These are phyloP conservation scores for Drosophila mojavensis DNA, from an alignment of 1,140 invertebrate genomes.

Conservation along the genomic window DNA sequence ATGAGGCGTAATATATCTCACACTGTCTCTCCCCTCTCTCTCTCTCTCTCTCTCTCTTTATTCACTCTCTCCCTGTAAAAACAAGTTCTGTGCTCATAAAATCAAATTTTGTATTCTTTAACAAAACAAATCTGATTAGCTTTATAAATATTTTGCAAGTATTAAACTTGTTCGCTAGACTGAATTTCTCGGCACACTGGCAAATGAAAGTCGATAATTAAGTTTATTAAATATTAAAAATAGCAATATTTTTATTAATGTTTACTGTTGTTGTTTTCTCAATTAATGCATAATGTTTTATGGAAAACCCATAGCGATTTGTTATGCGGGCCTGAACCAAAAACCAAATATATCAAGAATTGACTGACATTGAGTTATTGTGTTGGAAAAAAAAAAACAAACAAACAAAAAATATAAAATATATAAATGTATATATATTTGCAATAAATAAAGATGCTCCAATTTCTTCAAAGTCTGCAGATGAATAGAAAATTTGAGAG, in stretches of 20 bases:
- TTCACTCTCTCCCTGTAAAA: conserved; percentile 5
- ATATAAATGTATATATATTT: conserved; percentile 10
- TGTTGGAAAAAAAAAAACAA: too few relatives aligned
- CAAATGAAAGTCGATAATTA: conserved; percentile 49
- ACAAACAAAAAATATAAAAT: too few relatives aligned
- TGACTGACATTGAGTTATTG: conserved; percentile 32
- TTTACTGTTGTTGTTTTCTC: conserved; percentile 19
- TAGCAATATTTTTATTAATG: conserved; percentile 18
- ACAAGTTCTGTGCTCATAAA: conserved; percentile 41
- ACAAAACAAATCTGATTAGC: conserved; percentile 29
- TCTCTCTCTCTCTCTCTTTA: background rate
- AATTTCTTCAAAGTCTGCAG: conserved; percentile 26
- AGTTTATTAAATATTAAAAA: conserved; percentile 49
- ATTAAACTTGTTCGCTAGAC: conserved; percentile 52
- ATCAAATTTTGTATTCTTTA: conserved; percentile 30
- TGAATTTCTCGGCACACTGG: conserved; percentile 16
- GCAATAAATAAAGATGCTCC: conserved; percentile 36
- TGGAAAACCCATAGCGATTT: conserved; percentile 13
- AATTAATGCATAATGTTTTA: conserved; percentile 16
- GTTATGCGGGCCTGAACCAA: conserved; percentile 18
- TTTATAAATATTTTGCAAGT: conserved; percentile 5
- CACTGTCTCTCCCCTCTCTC: background rate
- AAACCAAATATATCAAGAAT: conserved; percentile 7
- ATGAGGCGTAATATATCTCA: conserved; percentile 22
- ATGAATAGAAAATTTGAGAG: conserved; percentile 8